Base-by-base conservation (phyloP, 2,888 invertebrate genomes). In the Melipona bicolor region DNA sequence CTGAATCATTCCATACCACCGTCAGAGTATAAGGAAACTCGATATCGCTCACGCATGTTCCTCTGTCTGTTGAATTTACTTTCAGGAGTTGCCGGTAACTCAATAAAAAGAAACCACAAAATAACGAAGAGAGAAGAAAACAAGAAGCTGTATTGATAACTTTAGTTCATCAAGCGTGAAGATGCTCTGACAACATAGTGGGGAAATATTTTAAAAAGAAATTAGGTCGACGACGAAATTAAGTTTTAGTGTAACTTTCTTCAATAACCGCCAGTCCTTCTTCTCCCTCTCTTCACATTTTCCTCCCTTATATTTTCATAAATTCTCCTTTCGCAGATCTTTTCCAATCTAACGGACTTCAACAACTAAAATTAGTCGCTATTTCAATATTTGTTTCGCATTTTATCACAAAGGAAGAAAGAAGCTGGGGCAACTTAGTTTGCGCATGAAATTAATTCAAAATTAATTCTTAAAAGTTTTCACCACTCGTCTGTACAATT, bases 171-270 rank as follows among this genome's bases (percentile, higher is more conserved):
- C 5, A 15, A 32, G 36, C 65, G 65, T 32, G 36, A 11, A 56
- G 32, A 64, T 67, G 32, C 64, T 43, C 3, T 54, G 52, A 52
- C 43, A 54, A 70, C 36, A 43, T 65, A 59, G 56, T n/a, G 27
- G 13, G 73, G 32, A 67, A 59, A 24, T 67, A 78, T 67, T 50
- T 67, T 59, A 24, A 59, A 32, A 73, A 73, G 32, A 59, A 64
- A 77, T 21, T 27, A 62, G 43, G 50, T 70, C 70, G 43, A 21
- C 19, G n/a, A 50, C 49, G 75, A 70, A 77, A 70, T 52, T 36
- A 64, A 77, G 70, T 54, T 62, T 43, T 59, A 43, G 13, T 32
- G 64, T 64, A 71, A 71, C 77, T 54, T 64, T 52, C 24, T 32
- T 43, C 24, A 62, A 62, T 54, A 43, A 21, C 70, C 62, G 21